Evolutionary conservation across 2,888 invertebrate species (phyloP), one percentile per base, ranked within the genome.

Genomic region (Elegia similella): DNA sequence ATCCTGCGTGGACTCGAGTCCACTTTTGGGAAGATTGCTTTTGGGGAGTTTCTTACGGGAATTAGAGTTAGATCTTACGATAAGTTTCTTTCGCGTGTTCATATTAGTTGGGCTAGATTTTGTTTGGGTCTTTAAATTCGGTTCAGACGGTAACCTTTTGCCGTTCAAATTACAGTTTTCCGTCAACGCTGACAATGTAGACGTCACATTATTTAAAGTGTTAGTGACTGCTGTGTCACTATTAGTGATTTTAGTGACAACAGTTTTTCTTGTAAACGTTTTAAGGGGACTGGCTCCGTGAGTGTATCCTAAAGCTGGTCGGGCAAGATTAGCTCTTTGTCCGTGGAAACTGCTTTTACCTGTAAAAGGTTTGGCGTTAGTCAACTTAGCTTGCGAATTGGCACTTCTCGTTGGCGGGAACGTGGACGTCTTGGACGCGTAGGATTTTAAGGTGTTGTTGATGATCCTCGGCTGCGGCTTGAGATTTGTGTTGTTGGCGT

Each of bases 91-190:
- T 1, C 91, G 76, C 1, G 77, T 62, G n/a, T 69, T 78, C 7
- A 74, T n/a, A 42, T 76, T 83, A 0, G 73, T 70, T 0, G 78
- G 70, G 0, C 76, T 64, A 0, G 74, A 68, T 72, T 85, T 85
- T 1, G 64, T 58, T 47, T 79, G 76, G 0, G 78, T 67, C 70
- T 86, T 90, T 15, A 86, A 68, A 63, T 88, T 91, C 13, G 87
- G 84, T 55, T 92, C 90, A 1, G 89, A 85, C 0, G 88, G 84
- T 0, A 88, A 61, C 8, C 90, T 74, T 63, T 90, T 91, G 47
- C 88, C 89, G 63, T 92, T 90, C 62, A 91, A 72, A 72, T 90
- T 79, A 53, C 91, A 91, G 70, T 91, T 91, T 58, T 91, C 91
- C 0, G 91, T 91, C 42, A 91, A 63, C 0, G 90, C 86, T 0